Percentiles rank a stretch among this genome's conserved stretches.
These are phyloP conservation scores for Bagarius yarrelli DNA, from an alignment of 2,113 vertebrate species.

Conservation along the genomic window DNA sequence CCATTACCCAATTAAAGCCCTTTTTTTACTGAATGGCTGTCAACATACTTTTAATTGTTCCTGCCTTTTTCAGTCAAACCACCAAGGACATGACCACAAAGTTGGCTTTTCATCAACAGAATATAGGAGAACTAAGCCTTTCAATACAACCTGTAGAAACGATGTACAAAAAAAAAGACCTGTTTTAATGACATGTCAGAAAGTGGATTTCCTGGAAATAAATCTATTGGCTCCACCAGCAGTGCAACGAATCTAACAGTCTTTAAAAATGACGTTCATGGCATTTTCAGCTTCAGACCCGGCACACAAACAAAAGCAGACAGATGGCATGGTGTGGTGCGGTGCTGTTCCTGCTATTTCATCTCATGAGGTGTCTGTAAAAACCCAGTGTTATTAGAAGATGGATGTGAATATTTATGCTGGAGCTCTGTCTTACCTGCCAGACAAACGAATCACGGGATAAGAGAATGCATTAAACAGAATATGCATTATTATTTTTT, in stretches of 20 bases:
- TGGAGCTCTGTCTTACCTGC: constrained; percentile 14
- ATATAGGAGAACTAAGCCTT: constrained; percentile 1
- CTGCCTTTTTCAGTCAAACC: background rate
- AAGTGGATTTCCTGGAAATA: background rate
- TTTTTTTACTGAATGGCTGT: constrained; percentile 25
- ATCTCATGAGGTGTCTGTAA: constrained; percentile 6
- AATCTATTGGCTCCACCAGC: background rate
- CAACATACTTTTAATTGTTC: constrained; percentile 40
- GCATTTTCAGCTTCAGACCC: constrained; percentile 1
- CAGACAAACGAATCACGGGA: background rate
- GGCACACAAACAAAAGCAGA: constrained; percentile 24
- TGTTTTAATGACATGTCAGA: constrained; percentile 19
- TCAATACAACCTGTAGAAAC: background rate
- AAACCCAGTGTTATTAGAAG: constrained; percentile 12
- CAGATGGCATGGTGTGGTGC: constrained; percentile 13
- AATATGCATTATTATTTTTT: background rate
- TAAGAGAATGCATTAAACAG: background rate
- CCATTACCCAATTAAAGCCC: constrained; percentile 36
- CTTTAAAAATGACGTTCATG: constrained; percentile 12
- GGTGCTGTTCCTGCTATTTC: constrained; percentile 10
- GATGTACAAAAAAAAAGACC: background rate
- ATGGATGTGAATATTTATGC: constrained; percentile 16
- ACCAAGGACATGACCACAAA: background rate
- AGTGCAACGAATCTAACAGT: background rate
- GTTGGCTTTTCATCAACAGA: background rate